Conservation (phyloP, 2,888 invertebrate genomes). For the Ptilodon capucinus region DNA sequence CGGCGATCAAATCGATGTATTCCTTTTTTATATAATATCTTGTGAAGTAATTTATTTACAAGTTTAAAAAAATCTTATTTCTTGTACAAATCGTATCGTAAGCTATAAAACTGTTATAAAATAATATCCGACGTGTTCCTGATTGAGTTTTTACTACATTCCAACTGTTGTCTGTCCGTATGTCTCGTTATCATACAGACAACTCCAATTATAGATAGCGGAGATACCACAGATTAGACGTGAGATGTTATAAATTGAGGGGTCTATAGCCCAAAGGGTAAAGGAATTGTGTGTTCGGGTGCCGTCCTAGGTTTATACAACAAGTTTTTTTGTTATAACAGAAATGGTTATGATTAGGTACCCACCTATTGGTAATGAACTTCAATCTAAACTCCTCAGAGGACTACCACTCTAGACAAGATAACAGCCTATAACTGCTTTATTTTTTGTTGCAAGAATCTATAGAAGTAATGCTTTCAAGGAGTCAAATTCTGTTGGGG, state of each 20-base stretch:
- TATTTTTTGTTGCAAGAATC: too few species aligned
- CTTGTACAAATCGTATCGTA: slow-evolving; percentile 17
- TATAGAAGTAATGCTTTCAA: too few species aligned
- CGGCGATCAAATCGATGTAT: too few species aligned
- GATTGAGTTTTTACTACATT: slow-evolving; percentile 37
- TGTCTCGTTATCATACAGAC: slow-evolving; percentile 27
- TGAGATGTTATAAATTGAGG: background rate
- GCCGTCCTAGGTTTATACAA: background rate
- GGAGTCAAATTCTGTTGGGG: too few species aligned
- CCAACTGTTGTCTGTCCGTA: slow-evolving; percentile 17
- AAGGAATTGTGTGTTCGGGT: background rate
- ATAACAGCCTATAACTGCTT: too few species aligned
- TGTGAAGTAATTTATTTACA: too few species aligned
- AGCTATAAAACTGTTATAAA: slow-evolving; percentile 8
- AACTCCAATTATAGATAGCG: slow-evolving; percentile 35
- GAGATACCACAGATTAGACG: slow-evolving; percentile 19
- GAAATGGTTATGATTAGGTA: too few species aligned
- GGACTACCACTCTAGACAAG: too few species aligned
- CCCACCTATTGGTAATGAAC: too few species aligned
- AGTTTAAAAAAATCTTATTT: too few species aligned
- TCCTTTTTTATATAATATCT: too few species aligned
- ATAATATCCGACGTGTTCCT: slow-evolving; percentile 18
- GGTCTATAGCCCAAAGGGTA: background rate
- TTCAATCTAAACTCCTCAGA: too few species aligned
- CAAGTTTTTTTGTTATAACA: background rate